phyloP scores from a whole-genome alignment of 2,113 vertebrate genomes.

The Aix galericulata region DNA sequence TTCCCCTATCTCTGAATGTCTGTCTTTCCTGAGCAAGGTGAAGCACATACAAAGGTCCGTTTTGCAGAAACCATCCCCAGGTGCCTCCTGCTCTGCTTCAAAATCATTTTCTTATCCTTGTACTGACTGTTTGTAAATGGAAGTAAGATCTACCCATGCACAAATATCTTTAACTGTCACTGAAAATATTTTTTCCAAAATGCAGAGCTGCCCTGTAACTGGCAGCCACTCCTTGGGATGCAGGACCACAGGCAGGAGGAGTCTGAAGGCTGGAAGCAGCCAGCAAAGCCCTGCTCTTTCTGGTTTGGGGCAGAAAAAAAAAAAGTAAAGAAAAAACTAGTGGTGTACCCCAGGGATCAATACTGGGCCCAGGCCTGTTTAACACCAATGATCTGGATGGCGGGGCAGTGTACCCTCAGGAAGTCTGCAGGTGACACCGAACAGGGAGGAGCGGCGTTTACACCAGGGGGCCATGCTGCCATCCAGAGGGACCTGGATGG shows the following conservation, averaged over 20 bases:
- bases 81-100: neutral
- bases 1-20: neutral
- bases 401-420: too few species aligned
- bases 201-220: neutral
- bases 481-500: too few species aligned
- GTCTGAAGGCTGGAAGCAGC: neutral
- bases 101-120: neutral
- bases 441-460: too few species aligned
- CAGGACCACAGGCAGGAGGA: neutral
- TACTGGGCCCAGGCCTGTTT: too few species aligned
- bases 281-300: fast-evolving
- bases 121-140: neutral
- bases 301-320: neutral
- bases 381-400: too few species aligned
- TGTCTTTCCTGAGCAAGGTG: neutral
- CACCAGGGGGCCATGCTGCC: too few species aligned
- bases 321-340: neutral
- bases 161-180: neutral
- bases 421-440: too few species aligned
- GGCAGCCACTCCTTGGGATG: neutral
- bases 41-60: fast-evolving
- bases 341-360: too few species aligned
- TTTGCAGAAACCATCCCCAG: neutral
- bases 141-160: neutral
- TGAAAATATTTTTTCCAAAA: neutral